A percentile compares a stretch with the other conserved stretches of the same genome.
phyloP scores from a whole-genome alignment of 2,888 invertebrate genomes.

The Pheosia gnoma region DNA sequence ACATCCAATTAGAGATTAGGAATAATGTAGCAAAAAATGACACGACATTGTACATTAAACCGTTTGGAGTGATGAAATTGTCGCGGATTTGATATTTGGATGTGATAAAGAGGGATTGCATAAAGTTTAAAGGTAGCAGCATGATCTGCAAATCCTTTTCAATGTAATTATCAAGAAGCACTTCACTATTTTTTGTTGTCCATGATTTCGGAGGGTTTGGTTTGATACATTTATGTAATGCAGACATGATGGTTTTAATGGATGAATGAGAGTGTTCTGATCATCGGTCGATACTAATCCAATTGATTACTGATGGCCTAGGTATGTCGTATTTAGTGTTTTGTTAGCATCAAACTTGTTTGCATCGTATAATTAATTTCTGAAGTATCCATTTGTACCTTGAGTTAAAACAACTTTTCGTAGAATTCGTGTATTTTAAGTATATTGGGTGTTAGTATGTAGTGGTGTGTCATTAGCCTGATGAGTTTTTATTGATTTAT shows the following conservation, averaged over 20 bases:
- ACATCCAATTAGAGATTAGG: neutral
- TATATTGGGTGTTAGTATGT: too few relatives aligned
- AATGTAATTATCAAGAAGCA: slow-evolving; percentile 5
- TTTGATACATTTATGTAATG: neutral
- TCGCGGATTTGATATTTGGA: slow-evolving; percentile 26
- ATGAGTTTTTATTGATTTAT: too few relatives aligned
- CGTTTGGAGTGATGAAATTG: slow-evolving; percentile 19
- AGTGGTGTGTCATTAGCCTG: too few relatives aligned
- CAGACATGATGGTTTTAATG: neutral
- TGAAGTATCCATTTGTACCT: neutral
- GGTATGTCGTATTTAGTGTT: neutral
- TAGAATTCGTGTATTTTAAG: too few relatives aligned
- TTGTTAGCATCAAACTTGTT: neutral
- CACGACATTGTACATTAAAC: neutral
- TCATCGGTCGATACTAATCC: neutral
- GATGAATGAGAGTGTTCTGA: neutral
- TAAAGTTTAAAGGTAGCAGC: slow-evolving; percentile 21
- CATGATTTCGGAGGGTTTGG: slow-evolving; percentile 4
- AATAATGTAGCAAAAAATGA: slow-evolving; percentile 5
- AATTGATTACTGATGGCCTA: neutral
- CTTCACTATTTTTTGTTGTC: neutral
- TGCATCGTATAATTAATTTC: neutral
- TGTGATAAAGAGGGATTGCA: slow-evolving; percentile 16
- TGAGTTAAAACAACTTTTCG: too few relatives aligned
- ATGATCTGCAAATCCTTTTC: slow-evolving; percentile 22